These are phyloP conservation scores for Prolemur simus DNA, from an alignment of 2,113 vertebrate genomes.

Conservation along the genomic window DNA sequence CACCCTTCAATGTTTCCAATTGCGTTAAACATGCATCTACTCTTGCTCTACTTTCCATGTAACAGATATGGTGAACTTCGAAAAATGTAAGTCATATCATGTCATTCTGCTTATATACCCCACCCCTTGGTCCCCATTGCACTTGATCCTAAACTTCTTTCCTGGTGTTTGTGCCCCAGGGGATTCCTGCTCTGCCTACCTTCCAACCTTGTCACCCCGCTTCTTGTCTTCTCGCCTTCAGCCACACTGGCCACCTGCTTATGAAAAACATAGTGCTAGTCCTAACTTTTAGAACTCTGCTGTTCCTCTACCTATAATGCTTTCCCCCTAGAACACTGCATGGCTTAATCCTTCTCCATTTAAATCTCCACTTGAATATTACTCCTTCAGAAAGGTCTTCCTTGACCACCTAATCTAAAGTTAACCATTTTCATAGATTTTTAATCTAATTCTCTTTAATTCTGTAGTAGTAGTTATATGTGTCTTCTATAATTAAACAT, in stretches of 20 bases:
- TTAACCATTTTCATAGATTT: not conserved
- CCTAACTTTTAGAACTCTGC: not conserved
- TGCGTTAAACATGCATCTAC: not conserved
- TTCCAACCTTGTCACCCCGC: not conserved
- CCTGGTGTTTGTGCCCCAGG: not conserved
- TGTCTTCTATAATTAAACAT: not conserved
- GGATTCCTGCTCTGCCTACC: not conserved
- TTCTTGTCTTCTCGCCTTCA: not conserved
- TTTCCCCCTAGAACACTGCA: not conserved
- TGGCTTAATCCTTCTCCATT: not conserved
- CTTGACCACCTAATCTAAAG: not conserved
- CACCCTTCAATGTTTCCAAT: not conserved
- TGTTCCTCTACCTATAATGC: not conserved
- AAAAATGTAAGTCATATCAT: not conserved
- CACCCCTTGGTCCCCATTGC: not conserved
- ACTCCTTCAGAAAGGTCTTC: not conserved
- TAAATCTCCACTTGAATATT: not conserved
- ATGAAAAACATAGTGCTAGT: not conserved
- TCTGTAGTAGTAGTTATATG: not conserved
- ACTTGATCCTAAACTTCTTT: not conserved
- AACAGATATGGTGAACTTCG: not conserved
- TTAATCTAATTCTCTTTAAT: not conserved
- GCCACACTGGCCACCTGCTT: not conserved
- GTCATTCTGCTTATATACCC: not conserved
- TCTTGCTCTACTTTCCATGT: not conserved